Evolutionary conservation across 1,140 invertebrate genomes (phyloP).

Genomic region (Melitaea cinxia): DNA sequence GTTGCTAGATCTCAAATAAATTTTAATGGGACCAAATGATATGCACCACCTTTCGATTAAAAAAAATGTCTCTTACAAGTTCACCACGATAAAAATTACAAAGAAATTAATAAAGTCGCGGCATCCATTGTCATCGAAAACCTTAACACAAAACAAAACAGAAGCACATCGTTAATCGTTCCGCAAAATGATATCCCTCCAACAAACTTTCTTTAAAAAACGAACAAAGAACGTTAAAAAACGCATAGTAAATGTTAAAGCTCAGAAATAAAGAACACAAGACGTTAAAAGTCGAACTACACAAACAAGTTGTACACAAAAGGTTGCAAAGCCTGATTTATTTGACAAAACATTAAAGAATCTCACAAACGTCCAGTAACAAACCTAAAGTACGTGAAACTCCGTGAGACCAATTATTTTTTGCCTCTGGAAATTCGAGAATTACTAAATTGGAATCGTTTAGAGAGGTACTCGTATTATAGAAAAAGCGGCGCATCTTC

Average conservation of each 20-base stretch:
- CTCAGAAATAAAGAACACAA: conserved; percentile 16
- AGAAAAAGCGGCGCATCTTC: conserved; percentile 79
- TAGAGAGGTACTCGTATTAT: conserved; percentile 76
- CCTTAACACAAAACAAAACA: not conserved
- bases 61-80: no score
- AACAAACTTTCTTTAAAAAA: not conserved
- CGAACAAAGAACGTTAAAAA: conserved; percentile 1
- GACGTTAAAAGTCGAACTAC: conserved; percentile 19
- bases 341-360: conserved; percentile 25
- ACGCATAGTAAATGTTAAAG: conserved; percentile 10
- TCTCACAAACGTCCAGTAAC: conserved; percentile 15
- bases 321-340: conserved; percentile 14
- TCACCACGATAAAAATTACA: no score
- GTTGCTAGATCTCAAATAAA: no score
- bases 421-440: conserved; percentile 75
- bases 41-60: no score
- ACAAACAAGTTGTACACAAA: conserved; percentile 20
- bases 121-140: not conserved
- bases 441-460: conserved; percentile 80
- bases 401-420: conserved; percentile 76
- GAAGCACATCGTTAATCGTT: not conserved
- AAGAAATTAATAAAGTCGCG: no score
- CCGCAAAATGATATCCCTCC: not conserved
- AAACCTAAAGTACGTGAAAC: conserved; percentile 55
- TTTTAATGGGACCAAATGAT: no score